Evolutionary conservation across 2,888 invertebrate species (phyloP).

Genomic region (Proisotoma minuta): DNA sequence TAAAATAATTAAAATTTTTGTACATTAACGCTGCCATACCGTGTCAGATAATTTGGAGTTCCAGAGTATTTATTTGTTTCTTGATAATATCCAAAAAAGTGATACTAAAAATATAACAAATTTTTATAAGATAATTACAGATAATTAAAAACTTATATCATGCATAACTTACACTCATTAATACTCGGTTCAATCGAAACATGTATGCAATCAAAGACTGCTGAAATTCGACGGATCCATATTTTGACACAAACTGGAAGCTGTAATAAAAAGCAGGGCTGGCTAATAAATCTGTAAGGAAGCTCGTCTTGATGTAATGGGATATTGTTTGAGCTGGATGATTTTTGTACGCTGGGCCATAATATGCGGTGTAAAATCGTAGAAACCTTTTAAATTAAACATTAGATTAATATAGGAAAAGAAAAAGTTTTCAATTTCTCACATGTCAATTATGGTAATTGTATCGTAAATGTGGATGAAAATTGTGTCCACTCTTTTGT

Average conservation of each 20-base stretch:
- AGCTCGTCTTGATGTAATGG: not conserved
- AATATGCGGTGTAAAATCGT: constrained; percentile 25
- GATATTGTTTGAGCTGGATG: constrained; percentile 20
- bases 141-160: not conserved
- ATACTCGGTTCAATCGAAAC: not conserved
- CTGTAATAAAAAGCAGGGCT: not conserved
- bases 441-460: constrained; percentile 30
- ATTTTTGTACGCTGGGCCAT: constrained; percentile 6
- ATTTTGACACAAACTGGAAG: not conserved
- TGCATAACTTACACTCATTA: not conserved
- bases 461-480: constrained; percentile 16
- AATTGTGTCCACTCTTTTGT: constrained; percentile 9
- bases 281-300: constrained; percentile 15
- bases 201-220: not conserved
- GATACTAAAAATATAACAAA: not conserved
- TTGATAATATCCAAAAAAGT: not conserved
- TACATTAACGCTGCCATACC: too few species aligned
- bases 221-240: not conserved
- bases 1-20: too few species aligned
- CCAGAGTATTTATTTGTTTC: not conserved
- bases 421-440: constrained; percentile 9
- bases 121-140: not conserved
- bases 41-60: not conserved
- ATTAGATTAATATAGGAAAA: constrained; percentile 3
- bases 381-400: constrained; percentile 17